Conservation (phyloP, 1,140 invertebrate species). For the Pseudomyrmex dendroicus region DNA sequence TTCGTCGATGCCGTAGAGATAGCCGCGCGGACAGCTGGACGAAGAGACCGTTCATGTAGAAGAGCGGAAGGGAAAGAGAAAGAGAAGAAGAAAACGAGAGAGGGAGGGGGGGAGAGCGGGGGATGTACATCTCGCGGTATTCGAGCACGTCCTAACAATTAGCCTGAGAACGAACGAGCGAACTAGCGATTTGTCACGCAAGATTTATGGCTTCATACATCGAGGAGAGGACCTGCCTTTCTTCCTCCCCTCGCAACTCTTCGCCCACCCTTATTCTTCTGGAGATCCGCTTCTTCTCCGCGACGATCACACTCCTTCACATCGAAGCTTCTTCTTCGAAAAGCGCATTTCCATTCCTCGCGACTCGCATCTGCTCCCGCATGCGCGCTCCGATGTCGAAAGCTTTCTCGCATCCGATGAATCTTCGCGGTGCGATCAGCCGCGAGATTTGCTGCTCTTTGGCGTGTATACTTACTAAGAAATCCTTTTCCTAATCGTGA, state of each 20-base stretch:
- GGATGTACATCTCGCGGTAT: slow-evolving; percentile 62
- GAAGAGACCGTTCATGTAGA: background rate
- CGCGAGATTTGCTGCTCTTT: slow-evolving; percentile 62
- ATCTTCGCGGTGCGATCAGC: slow-evolving; percentile 68
- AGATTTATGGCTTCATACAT: slow-evolving; percentile 80
- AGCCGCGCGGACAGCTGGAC: slow-evolving; percentile 37
- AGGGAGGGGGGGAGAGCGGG: background rate
- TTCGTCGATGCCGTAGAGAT: slow-evolving; percentile 56
- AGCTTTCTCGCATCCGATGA: slow-evolving; percentile 50
- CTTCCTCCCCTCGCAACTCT: background rate
- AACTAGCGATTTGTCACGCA: slow-evolving; percentile 76
- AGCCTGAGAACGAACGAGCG: slow-evolving; percentile 76
- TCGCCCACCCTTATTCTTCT: slow-evolving; percentile 10
- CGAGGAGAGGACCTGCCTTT: slow-evolving; percentile 42
- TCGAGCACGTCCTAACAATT: slow-evolving; percentile 77
- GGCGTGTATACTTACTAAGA: slow-evolving; percentile 24
- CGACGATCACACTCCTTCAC: slow-evolving; percentile 48
- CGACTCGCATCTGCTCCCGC: slow-evolving; percentile 34
- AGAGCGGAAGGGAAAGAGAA: slow-evolving; percentile 20
- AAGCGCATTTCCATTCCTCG: slow-evolving; percentile 47
- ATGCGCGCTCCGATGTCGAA: slow-evolving; percentile 46
- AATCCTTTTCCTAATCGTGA: slow-evolving; percentile 66
- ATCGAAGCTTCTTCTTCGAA: slow-evolving; percentile 35
- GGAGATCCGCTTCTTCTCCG: slow-evolving; percentile 27
- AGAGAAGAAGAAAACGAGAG: background rate